Conservation (phyloP, 1,140 invertebrate species). For the Drosophila nigrodunni region DNA sequence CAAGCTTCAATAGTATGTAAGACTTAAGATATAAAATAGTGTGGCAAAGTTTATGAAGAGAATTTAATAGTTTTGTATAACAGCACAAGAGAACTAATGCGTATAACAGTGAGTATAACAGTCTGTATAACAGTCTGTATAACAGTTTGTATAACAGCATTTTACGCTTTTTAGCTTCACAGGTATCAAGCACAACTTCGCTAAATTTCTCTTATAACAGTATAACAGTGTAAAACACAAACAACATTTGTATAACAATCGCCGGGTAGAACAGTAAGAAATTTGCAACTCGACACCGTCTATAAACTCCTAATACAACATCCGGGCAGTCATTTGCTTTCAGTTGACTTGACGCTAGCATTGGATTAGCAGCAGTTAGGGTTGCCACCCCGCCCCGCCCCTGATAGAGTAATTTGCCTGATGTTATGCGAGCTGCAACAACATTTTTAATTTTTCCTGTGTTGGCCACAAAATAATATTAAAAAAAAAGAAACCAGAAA, state of each 20-base stretch:
- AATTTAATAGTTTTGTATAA: conserved; percentile 5
- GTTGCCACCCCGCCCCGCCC: not conserved
- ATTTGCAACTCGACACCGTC: not conserved
- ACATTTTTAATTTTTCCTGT: conserved; percentile 58
- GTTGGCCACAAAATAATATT: conserved; percentile 45
- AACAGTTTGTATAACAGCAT: not conserved
- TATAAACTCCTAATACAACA: not conserved
- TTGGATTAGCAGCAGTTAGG: conserved; percentile 14
- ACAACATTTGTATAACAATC: not conserved
- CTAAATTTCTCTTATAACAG: not conserved
- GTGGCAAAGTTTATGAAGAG: no score
- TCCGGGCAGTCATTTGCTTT: not conserved
- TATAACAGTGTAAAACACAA: not conserved
- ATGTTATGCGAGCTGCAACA: conserved; percentile 41
- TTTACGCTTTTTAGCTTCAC: no score
- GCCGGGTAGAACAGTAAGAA: not conserved
- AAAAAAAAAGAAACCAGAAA: conserved; percentile 18
- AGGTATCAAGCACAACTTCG: no score
- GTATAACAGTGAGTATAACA: conserved; percentile 19
- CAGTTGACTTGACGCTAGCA: conserved; percentile 23
- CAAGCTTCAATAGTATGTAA: not conserved
- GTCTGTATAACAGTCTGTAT: conserved; percentile 9
- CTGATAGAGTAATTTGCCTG: conserved; percentile 57
- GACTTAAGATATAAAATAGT: no score
- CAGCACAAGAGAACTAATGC: not conserved